Evolutionary conservation across 1,140 invertebrate species (phyloP), one percentile per base, ranked within the genome.

Genomic region (Drosophila bifasciata): DNA sequence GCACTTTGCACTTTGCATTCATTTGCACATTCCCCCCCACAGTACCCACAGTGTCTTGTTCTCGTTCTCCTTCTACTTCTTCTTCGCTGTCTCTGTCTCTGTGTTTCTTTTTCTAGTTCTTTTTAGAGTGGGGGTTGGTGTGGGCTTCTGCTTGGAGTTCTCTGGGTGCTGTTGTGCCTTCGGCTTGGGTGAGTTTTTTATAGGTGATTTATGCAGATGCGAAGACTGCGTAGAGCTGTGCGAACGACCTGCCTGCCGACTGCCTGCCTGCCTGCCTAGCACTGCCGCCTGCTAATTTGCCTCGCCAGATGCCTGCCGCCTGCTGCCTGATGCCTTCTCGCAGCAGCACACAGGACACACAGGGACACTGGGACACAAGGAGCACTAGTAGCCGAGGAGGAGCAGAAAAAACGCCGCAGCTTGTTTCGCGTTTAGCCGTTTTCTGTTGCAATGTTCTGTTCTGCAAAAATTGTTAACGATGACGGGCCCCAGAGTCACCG

Each of bases 351-450:
- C 49, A 55, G 76, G 44, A 73, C 32, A 5, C 28, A 73, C 19
- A 21, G 19, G 19, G 19, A 21, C 19, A 21, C 19, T 21, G 19
- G 19, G 19, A 21, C 19, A 21, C 77, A 79, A 80, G 79, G 61
- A 68, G 64, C 19, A 68, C 64, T 43, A 40, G 64, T 63, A 88
- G 63, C 83, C 84, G 83, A 79, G 79, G 83, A 79, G 79, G 62
- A 76, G 74, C 83, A 80, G 79, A 90, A 90, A 90, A 90, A 90
- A 89, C 88, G 88, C 88, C 88, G 89, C 88, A 90, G 78, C 88
- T 86, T 90, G 88, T 79, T 90, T 90, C 88, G 89, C 88, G 88
- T 90, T 90, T 90, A 90, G 88, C 88, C 80, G 83, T 88, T 90
- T 90, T 90, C 88, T 90, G 88, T 90, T 90, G 88, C 88, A 90